These are phyloP conservation scores for Urocolius indicus DNA, from an alignment of 2,113 vertebrate genomes.

Conservation along the genomic window DNA sequence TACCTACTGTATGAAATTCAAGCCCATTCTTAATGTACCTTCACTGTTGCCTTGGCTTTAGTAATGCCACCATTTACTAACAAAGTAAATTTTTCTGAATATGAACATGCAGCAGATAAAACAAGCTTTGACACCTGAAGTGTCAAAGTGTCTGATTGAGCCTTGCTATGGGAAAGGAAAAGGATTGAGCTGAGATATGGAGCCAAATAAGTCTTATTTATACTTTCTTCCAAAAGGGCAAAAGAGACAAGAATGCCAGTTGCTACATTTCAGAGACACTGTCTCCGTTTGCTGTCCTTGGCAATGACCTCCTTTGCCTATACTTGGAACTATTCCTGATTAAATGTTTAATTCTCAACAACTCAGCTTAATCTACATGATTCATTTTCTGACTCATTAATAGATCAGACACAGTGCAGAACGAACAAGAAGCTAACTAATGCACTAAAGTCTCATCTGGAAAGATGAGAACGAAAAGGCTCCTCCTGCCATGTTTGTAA, in stretches of 20 bases:
- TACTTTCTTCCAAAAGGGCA: background rate
- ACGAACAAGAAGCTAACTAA: background rate
- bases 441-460: background rate
- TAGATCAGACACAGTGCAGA: background rate
- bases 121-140: background rate
- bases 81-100: background rate
- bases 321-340: background rate
- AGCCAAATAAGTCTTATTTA: background rate
- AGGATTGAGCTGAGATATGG: background rate
- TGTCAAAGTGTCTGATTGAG: background rate
- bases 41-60: background rate
- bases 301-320: background rate
- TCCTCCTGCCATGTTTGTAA: background rate
- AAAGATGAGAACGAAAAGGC: background rate
- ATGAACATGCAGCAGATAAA: background rate
- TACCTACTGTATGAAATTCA: background rate
- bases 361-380: background rate
- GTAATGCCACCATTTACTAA: background rate
- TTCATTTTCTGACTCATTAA: background rate
- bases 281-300: background rate
- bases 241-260: background rate
- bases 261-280: background rate
- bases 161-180: background rate
- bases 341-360: background rate
- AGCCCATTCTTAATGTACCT: background rate